Conservation (phyloP, 2,888 invertebrate species). For the Pristionchus arcanus region DNA sequence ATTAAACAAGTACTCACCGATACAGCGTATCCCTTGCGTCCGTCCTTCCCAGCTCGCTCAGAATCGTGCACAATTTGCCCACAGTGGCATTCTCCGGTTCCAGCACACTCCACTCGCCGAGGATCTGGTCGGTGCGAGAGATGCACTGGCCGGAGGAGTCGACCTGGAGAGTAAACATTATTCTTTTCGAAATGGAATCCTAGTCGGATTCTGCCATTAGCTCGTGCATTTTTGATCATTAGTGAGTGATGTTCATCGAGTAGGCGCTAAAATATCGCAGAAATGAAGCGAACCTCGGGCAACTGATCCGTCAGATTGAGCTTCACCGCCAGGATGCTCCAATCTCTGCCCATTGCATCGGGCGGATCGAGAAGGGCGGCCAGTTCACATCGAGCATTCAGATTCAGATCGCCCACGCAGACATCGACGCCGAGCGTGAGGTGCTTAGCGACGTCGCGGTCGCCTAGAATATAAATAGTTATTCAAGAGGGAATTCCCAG, state of each 20-base stretch:
- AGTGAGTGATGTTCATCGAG: too few relatives aligned
- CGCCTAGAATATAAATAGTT: conserved; percentile 58
- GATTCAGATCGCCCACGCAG: conserved; percentile 83
- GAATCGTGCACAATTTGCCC: conserved; percentile 83
- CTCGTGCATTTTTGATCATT: too few relatives aligned
- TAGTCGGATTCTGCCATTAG: too few relatives aligned
- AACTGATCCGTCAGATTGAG: conserved; percentile 83
- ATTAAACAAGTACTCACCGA: too few relatives aligned
- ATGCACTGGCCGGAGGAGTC: conserved; percentile 78
- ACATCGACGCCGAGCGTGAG: conserved; percentile 83
- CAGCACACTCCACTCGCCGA: conserved; percentile 82
- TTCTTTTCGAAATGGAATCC: not conserved
- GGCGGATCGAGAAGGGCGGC: conserved; percentile 82
- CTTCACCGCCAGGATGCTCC: conserved; percentile 83
- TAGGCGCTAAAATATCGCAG: too few relatives aligned
- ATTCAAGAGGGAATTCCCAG: not conserved
- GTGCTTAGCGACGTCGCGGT: conserved; percentile 81
- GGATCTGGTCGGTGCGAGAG: conserved; percentile 81
- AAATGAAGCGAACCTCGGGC: conserved; percentile 79
- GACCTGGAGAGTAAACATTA: conserved; percentile 59
- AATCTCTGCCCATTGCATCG: conserved; percentile 83
- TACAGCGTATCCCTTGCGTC: conserved; percentile 84
- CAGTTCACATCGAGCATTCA: conserved; percentile 80
- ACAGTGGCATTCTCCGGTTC: conserved; percentile 80
- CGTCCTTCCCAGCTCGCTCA: conserved; percentile 84